Evolutionary conservation across 2,888 invertebrate genomes (phyloP).

Genomic region (Steinernema hermaphroditum): DNA sequence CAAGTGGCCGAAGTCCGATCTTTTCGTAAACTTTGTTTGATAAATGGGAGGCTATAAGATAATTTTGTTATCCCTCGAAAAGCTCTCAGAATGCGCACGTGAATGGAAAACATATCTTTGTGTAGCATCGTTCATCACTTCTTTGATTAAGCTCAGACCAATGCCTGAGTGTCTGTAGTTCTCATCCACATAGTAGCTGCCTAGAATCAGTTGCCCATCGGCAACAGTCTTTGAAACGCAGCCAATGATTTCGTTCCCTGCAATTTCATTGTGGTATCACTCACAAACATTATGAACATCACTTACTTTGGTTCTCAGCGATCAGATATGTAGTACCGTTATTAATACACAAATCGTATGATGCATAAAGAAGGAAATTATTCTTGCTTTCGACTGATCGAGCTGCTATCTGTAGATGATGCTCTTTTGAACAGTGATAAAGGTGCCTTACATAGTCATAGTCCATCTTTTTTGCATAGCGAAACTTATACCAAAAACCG

Average conservation of each 20-base stretch:
- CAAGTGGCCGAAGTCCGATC: neutral
- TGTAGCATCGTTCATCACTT: neutral
- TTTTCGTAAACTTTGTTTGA: neutral
- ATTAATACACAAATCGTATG: neutral
- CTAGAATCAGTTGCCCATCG: constrained; percentile 24
- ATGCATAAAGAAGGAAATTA: constrained; percentile 4
- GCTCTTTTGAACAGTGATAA: neutral
- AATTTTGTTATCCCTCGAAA: neutral
- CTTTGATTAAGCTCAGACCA: constrained; percentile 36
- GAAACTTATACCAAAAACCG: constrained; percentile 45
- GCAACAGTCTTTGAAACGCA: constrained; percentile 25
- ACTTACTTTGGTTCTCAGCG: neutral
- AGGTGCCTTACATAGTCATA: constrained; percentile 37
- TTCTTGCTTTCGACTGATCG: constrained; percentile 4
- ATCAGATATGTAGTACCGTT: neutral
- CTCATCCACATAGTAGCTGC: constrained; percentile 37
- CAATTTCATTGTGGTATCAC: neutral
- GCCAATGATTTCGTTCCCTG: constrained; percentile 39
- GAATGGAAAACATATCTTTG: constrained; percentile 12
- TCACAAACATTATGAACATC: neutral
- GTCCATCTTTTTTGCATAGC: constrained; percentile 32
- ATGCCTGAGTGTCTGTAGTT: constrained; percentile 41
- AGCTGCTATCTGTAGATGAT: constrained; percentile 4
- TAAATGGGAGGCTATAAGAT: neutral
- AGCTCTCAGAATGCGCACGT: constrained; percentile 14